Base-by-base conservation (phyloP, 2,797 vertebrate genomes). In the Melopsittacus undulatus region DNA sequence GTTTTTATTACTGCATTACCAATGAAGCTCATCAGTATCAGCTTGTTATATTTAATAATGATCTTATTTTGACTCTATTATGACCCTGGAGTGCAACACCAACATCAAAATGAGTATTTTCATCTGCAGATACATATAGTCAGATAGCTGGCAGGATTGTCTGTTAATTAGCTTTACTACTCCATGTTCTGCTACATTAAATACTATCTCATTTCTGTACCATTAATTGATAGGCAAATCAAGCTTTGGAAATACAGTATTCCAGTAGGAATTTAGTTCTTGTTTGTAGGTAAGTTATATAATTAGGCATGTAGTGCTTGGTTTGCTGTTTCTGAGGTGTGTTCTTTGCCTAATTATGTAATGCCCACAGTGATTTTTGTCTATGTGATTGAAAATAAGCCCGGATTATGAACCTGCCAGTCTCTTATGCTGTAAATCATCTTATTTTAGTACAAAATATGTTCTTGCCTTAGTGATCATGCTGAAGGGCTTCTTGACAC, bases 41-140 rank as follows among this genome's bases (percentile, higher is more conserved):
- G 78, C 76, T 96, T 91, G 79, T 90, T 97, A 91, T 13, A 56
- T 78, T 77, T 84, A 69, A 34, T 92, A 89, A 95, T 85, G 82
- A 85, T 93, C 68, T 75, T 85, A 80, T 61, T 95, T 80, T 94
- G 46, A 87, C 79, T 91, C 66, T 77, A 0, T 86, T 83, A 29
- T 69, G 80, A 92, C 94, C 83, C 94, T 95, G 59, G 63, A 85
- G 36, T 90, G 40, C 67, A 87, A 81, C 46, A 67, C 51, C 30
- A 57, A 4, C 62, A 85, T 83, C 88, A 75, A 96, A 95, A 76
- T n/a, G 13, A 4, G 3, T 54, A 5, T 94, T 93, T 95, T 81
- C 82, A 57, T 59, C 48, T 93, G 45, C 51, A 78, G 61, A 51
- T 67, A 69, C 7, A 5, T 79, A 42, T 61, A 57, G 57, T 89